Evolutionary conservation across 2,888 invertebrate genomes (phyloP).

Genomic region (Prenolepis imparis): DNA sequence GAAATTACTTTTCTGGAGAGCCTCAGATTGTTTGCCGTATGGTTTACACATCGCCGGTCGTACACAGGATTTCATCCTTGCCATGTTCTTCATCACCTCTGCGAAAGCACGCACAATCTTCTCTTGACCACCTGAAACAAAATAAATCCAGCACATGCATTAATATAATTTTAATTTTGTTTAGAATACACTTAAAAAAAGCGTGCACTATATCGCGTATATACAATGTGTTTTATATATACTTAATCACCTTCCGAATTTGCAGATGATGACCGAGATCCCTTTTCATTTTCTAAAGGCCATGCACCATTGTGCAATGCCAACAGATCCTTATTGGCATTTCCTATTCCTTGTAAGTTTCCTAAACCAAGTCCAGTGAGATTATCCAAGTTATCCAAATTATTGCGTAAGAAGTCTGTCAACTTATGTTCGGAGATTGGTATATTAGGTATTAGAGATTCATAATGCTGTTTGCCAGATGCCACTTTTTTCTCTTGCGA

Average conservation of each 20-base stretch:
- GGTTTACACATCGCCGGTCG: constrained; percentile 96
- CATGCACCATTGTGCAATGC: constrained; percentile 91
- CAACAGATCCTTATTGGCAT: constrained; percentile 89
- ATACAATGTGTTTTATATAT: background rate
- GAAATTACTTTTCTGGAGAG: constrained; percentile 93
- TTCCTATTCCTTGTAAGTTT: constrained; percentile 81
- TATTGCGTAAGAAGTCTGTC: constrained; percentile 91
- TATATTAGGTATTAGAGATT: constrained; percentile 83
- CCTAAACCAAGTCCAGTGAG: constrained; percentile 85
- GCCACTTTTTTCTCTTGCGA: constrained; percentile 84
- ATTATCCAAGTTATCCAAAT: constrained; percentile 91
- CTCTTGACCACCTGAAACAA: constrained; percentile 90
- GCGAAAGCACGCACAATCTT: constrained; percentile 95
- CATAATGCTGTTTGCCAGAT: constrained; percentile 84
- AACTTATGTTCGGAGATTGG: constrained; percentile 89
- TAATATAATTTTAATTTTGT: constrained; percentile 11
- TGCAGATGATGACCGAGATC: constrained; percentile 81
- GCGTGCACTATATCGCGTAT: background rate
- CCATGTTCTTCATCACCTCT: constrained; percentile 95
- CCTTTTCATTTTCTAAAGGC: constrained; percentile 84
- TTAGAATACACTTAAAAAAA: background rate
- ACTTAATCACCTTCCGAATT: constrained; percentile 83
- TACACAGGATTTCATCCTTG: constrained; percentile 95
- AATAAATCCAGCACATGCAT: constrained; percentile 2
- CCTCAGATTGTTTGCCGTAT: constrained; percentile 96